phyloP scores from a whole-genome alignment of 2,888 invertebrate species.

The Eucriotettix oculatus region DNA sequence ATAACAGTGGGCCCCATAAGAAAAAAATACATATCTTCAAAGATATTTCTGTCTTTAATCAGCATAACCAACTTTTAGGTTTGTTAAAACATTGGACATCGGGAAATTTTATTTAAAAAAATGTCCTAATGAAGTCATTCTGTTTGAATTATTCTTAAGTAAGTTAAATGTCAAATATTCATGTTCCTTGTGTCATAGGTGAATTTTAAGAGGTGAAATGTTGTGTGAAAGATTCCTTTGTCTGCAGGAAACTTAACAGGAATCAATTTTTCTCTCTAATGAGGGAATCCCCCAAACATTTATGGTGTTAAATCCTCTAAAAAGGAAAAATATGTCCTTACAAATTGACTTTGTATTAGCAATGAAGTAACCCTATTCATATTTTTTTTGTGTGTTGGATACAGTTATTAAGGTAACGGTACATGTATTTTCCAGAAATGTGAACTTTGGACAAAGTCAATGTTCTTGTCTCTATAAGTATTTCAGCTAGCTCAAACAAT shows the following conservation, averaged over 20 bases:
- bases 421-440: neutral
- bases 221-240: too few relatives aligned
- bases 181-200: too few relatives aligned
- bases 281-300: too few relatives aligned
- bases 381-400: neutral
- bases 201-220: too few relatives aligned
- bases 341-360: neutral
- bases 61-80: neutral
- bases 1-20: constrained; percentile 9
- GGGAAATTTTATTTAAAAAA: neutral
- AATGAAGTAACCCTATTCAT: neutral
- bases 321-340: too few relatives aligned
- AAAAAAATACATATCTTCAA: constrained; percentile 1
- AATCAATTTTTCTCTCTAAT: too few relatives aligned
- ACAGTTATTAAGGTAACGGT: neutral
- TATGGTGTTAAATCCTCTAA: too few relatives aligned
- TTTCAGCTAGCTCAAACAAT: neutral
- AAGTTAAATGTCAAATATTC: neutral
- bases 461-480: too few relatives aligned
- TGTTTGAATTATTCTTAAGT: neutral
- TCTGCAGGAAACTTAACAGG: too few relatives aligned
- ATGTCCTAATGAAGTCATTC: neutral
- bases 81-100: neutral
- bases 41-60: neutral
- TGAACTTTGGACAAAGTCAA: too few relatives aligned